Evolutionary conservation across 2,888 invertebrate genomes (phyloP), one percentile per base, ranked within the genome.

Genomic region (Syrista parreyssii): DNA sequence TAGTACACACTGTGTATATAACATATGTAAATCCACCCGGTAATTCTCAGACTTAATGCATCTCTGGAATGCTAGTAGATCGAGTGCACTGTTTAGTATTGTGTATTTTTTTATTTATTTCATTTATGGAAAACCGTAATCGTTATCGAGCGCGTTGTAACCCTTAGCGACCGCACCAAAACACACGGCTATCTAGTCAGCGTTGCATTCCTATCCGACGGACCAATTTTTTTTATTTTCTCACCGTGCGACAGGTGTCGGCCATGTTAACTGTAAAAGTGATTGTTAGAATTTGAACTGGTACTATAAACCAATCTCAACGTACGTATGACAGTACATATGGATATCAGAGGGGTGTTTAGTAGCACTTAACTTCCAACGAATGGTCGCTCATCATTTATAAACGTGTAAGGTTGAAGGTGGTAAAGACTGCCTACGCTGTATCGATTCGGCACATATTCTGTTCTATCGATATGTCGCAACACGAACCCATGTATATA

Each of bases 371-470:
- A 23, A 55, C 2, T 9, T 55, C 23, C 23, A 55, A 23, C 55
- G 23, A 55, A 23, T 23, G 55, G 23, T 55, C 6, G 4, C 23
- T 55, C 33, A 71, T 71, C 4, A 71, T 71, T 71, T 71, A 71
- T 71, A 33, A 71, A 15, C 33, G 6, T 31, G 31, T 33, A 15
- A 71, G 71, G 71, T 4, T 23, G 71, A 71, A 31, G 71, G 71
- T 71, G 71, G 71, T 33, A 71, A 71, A 71, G 71, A 71, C 71
- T 33, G 31, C 71, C 71, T 32, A 71, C 71, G 71, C 71, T 34
- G 55, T 87, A 89, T 89, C 89, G 90, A 89, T 90, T 90, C 86
- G 89, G 85, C 89, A 89, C 88, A 89, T 86, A 89, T 89, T 88
- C 84, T 79, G 78, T 80, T 82, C 79, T 85, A 86, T 88, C 87